These are phyloP conservation scores for Aleiodes testaceus DNA, from an alignment of 2,888 invertebrate genomes.

Conservation along the genomic window DNA sequence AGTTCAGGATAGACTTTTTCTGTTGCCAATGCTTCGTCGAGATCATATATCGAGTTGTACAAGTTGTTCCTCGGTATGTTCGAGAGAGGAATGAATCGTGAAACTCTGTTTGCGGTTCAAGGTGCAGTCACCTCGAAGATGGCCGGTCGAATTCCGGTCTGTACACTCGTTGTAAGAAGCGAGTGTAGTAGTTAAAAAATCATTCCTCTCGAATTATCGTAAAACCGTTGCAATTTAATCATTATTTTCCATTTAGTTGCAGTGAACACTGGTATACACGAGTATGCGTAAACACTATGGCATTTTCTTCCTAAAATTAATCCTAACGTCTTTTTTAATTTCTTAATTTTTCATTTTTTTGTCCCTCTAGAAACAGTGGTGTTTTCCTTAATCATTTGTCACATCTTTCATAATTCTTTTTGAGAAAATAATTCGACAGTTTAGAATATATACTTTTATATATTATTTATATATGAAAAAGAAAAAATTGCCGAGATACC, in stretches of 20 bases:
- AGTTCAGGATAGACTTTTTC: too few relatives aligned
- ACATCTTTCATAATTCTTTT: constrained; percentile 38
- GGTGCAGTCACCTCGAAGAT: constrained; percentile 64
- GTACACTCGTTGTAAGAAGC: constrained; percentile 53
- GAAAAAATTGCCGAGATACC: constrained; percentile 19
- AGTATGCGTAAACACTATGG: constrained; percentile 28
- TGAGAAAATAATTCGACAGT: constrained; percentile 60
- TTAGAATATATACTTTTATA: constrained; percentile 55
- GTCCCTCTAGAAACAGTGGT: constrained; percentile 47
- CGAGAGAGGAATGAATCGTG: constrained; percentile 39
- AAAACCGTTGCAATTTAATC: constrained; percentile 5
- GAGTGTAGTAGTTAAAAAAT: constrained; percentile 32
- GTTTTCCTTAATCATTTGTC: constrained; percentile 44
- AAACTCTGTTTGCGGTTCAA: constrained; percentile 57
- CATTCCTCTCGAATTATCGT: neutral
- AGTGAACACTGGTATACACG: constrained; percentile 25
- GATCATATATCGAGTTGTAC: neutral
- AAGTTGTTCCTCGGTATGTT: neutral
- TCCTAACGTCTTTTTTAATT: constrained; percentile 26
- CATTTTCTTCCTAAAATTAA: constrained; percentile 25
- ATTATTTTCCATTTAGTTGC: constrained; percentile 1
- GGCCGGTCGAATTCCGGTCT: constrained; percentile 53
- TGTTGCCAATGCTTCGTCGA: neutral
- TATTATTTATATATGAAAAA: constrained; percentile 38
- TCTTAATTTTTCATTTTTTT: constrained; percentile 36